Base-by-base conservation (phyloP, 2,888 invertebrate genomes). In the Drosophila paranaensis region DNA sequence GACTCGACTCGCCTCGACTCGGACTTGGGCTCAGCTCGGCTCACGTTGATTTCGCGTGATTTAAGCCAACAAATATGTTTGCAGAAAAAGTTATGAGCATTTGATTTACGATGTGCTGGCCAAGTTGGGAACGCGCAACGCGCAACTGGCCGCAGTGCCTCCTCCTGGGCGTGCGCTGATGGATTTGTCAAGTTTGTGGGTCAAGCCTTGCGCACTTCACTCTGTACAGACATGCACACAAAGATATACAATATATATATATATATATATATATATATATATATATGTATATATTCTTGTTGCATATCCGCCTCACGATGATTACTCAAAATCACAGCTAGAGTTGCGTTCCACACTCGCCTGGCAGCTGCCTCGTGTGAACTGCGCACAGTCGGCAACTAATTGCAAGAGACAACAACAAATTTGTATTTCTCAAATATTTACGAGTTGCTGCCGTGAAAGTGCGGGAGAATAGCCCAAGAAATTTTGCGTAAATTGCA, bases 101-200 rank as follows among this genome's bases (percentile, higher is more conserved):
- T 86, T 86, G 86, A 89, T 86, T 86, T 86, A 86, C 89, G 86
- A 89, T 88, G 81, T 74, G 74, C 65, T 61, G 71, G 48, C 77
- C 74, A 63, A 39, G 55, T n/a, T 65, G 37, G 54, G 35, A 45
- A 27, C 43, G 39, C 14, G 64, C 65, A 60, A 43, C 73, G 56
- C 60, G 70, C 37, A 51, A 10, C 48, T 10, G 50, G n/a, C 40
- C 35, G 39, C 39, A 42, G 43, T 45, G 37, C 27, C 57, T 35
- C 35, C 43, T 51, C 13, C 46, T n/a, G 81, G 81, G 79, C 74
- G 71, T 84, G 51, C 61, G 72, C 78, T 89, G 86, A 86, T 84
- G 86, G 85, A 88, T 89, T 88, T 86, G 86, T 86, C 86, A 88
- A 78, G 80, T 89, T 89, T 86, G 89, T 86, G 82, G 89, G 88